Conservation (phyloP, 2,797 vertebrate genomes). For the Anolis apletophallus region DNA sequence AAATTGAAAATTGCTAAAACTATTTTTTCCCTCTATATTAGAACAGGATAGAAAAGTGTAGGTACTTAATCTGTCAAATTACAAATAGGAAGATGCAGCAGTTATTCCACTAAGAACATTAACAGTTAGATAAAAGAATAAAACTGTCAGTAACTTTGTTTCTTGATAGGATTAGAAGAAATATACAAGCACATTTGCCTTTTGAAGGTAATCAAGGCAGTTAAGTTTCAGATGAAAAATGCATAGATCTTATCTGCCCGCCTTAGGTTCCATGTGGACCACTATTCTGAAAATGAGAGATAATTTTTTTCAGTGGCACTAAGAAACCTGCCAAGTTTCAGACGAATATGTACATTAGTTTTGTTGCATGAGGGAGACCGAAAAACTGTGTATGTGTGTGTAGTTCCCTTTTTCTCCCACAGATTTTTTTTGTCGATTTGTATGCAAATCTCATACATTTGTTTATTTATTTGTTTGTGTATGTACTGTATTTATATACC, state of each 20-base stretch:
- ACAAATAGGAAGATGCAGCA: no score
- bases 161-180: neutral
- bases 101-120: no score
- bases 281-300: neutral
- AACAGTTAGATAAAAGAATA: no score
- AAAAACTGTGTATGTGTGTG: no score
- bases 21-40: neutral
- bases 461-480: no score
- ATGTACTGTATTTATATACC: no score
- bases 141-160: no score
- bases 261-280: neutral
- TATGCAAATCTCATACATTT: no score
- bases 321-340: neutral
- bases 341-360: neutral
- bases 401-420: no score
- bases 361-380: no score
- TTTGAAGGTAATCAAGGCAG: neutral
- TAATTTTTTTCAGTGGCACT: neutral
- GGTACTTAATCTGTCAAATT: no score
- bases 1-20: neutral
- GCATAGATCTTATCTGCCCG: neutral
- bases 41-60: neutral
- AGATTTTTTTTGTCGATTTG: no score
- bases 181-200: neutral
- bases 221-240: neutral